Base-by-base conservation (phyloP, 2,113 vertebrate genomes). In the Aplodontia rufa region DNA sequence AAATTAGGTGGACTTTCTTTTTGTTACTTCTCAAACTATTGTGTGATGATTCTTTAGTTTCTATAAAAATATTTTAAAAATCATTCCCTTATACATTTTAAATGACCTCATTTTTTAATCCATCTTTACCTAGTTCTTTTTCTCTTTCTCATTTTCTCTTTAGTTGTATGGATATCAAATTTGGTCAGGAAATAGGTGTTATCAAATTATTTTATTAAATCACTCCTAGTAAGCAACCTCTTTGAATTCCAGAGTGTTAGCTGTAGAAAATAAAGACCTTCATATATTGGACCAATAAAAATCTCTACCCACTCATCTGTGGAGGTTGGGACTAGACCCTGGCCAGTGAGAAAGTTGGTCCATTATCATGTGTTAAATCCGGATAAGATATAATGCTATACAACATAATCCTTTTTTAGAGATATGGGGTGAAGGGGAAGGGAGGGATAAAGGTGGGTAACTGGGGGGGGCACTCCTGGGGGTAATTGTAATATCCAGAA, bases 11-110 rank as follows among this genome's bases (percentile, higher is more conserved):
- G 53, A 7, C 17, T 1, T 60, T 93, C 17, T 74, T 87, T 93
- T 76, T 94, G 51, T 72, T 55, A 90, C 37, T 87, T 93, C 17
- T 84, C 71, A 87, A 95, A 60, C 64, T 71, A 71, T 69, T 90
- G 0, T 85, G 49, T 58, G 51, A 24, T 45, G 35, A 30, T 95
- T 87, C 58, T 19, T 81, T 60, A 69, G 53, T 51, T 96, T 86
- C 90, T 78, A 10, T 19, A 58, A 91, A 92, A 81, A 58, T 26
- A 64, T 42, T 71, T 88, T 47, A 30, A 35, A 88, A 91, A 30
- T 66, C 26, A 76, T 84, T 84, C 69, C 47, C 5, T 49, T 87
- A 49, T n/a, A 47, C 16, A 58, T 89, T 93, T 68, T 53, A 89
- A 95, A 76, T 92, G 58, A 55, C 5, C 19, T 85, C 2, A 40